Percentiles rank a stretch among this genome's conserved stretches.
These are phyloP conservation scores for Etheostoma spectabile DNA, from an alignment of 2,113 vertebrate genomes.

Conservation along the genomic window DNA sequence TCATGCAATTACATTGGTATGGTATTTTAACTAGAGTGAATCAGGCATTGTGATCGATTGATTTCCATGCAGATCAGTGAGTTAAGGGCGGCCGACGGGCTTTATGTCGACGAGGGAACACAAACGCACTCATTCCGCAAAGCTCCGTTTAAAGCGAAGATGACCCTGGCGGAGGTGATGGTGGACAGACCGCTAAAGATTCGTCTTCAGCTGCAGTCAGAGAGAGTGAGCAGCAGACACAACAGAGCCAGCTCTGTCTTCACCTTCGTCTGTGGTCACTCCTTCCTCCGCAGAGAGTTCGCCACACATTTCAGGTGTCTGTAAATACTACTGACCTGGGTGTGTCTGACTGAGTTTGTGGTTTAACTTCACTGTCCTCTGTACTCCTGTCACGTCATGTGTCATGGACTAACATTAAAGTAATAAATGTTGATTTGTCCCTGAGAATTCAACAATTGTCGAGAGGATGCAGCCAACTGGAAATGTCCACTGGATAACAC, in stretches of 20 bases:
- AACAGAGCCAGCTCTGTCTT: slow-evolving; percentile 92
- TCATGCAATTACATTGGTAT: background rate
- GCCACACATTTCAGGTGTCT: slow-evolving; percentile 87
- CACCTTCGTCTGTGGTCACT: slow-evolving; percentile 91
- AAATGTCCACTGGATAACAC: background rate
- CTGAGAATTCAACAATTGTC: background rate
- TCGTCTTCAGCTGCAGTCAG: slow-evolving; percentile 88
- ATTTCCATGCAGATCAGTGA: slow-evolving; percentile 85
- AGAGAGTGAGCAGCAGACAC: slow-evolving; percentile 90
- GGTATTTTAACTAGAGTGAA: background rate
- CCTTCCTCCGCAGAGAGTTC: slow-evolving; percentile 93
- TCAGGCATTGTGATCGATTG: background rate
- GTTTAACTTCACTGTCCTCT: background rate
- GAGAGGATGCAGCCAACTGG: background rate
- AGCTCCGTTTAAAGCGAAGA: slow-evolving; percentile 85
- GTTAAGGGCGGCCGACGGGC: slow-evolving; percentile 84
- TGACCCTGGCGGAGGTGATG: slow-evolving; percentile 87
- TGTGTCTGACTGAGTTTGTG: background rate
- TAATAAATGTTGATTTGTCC: background rate
- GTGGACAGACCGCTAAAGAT: slow-evolving; percentile 79
- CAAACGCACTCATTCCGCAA: slow-evolving; percentile 91
- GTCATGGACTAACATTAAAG: background rate
- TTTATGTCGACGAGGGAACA: slow-evolving; percentile 89
- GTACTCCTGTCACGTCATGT: background rate
- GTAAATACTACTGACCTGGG: background rate